A percentile compares a stretch with the other conserved stretches of the same genome.
phyloP scores from a whole-genome alignment of 2,888 invertebrate species.

The Clostera curtula region DNA sequence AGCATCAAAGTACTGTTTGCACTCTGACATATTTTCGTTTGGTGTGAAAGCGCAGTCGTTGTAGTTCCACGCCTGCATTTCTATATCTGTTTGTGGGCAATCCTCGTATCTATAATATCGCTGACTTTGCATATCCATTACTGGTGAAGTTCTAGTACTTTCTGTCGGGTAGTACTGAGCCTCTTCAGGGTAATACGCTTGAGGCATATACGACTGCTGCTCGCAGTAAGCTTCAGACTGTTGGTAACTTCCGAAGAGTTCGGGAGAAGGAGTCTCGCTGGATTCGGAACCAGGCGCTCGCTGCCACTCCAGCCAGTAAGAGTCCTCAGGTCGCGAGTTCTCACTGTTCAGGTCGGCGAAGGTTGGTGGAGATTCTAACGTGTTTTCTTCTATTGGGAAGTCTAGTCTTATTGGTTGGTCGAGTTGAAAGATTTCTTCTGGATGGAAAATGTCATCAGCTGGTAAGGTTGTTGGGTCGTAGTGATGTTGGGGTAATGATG shows the following conservation, averaged over 20 bases:
- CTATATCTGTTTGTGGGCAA: constrained; percentile 44
- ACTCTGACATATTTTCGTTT: constrained; percentile 41
- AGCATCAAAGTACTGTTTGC: constrained; percentile 54
- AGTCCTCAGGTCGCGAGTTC: constrained; percentile 77
- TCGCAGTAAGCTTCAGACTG: constrained; percentile 58
- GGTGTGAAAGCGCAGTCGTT: constrained; percentile 51
- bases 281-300: constrained; percentile 62
- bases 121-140: constrained; percentile 50
- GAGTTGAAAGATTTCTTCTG: constrained; percentile 85
- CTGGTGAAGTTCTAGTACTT: constrained; percentile 48
- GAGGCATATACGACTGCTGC: constrained; percentile 48
- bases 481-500: constrained; percentile 52
- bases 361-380: constrained; percentile 79
- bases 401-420: constrained; percentile 82
- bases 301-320: constrained; percentile 76
- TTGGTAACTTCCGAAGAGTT: constrained; percentile 61
- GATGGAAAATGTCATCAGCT: constrained; percentile 81
- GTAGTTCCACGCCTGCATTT: constrained; percentile 55
- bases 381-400: constrained; percentile 67
- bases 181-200: constrained; percentile 60
- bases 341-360: constrained; percentile 83
- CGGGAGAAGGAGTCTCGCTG: constrained; percentile 76
- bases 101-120: constrained; percentile 58
- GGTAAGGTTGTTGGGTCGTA: constrained; percentile 78
- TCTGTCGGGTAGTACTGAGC: constrained; percentile 57